phyloP scores from a whole-genome alignment of 2,797 vertebrate genomes.

The Cetoscarus ocellatus region DNA sequence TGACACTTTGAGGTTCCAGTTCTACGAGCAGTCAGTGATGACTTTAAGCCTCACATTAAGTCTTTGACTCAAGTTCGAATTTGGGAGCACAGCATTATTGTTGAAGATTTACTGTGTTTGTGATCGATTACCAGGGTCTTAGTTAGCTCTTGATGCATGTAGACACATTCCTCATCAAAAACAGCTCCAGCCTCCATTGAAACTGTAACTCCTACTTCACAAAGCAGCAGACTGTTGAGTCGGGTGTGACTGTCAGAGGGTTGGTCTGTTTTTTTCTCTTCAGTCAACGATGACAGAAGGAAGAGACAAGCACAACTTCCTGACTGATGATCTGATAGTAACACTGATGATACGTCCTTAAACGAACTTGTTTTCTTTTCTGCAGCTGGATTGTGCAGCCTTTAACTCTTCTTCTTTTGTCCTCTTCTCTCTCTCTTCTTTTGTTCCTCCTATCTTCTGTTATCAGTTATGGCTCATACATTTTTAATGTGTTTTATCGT shows the following conservation, averaged over 20 bases:
- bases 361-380: background rate
- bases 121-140: too few relatives aligned
- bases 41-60: too few relatives aligned
- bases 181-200: background rate
- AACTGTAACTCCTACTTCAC: background rate
- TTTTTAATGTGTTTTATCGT: slow-evolving; percentile 64
- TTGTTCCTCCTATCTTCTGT: background rate
- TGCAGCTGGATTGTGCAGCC: background rate
- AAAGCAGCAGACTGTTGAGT: background rate
- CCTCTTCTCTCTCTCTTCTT: background rate
- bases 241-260: slow-evolving; percentile 1
- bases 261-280: slow-evolving; percentile 4
- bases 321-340: slow-evolving; percentile 20
- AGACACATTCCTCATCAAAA: background rate
- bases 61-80: too few relatives aligned
- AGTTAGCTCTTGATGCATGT: too few relatives aligned
- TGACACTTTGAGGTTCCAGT: too few relatives aligned
- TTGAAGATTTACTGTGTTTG: too few relatives aligned
- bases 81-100: too few relatives aligned
- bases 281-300: slow-evolving; percentile 31
- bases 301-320: slow-evolving; percentile 30
- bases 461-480: slow-evolving; percentile 33
- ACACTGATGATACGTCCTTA: background rate
- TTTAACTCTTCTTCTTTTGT: background rate
- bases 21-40: too few relatives aligned